Conservation (phyloP, 30 jellyfish, hydroid and myxozoan genomes). For the Calvadosia cruxmelitensis region DNA sequence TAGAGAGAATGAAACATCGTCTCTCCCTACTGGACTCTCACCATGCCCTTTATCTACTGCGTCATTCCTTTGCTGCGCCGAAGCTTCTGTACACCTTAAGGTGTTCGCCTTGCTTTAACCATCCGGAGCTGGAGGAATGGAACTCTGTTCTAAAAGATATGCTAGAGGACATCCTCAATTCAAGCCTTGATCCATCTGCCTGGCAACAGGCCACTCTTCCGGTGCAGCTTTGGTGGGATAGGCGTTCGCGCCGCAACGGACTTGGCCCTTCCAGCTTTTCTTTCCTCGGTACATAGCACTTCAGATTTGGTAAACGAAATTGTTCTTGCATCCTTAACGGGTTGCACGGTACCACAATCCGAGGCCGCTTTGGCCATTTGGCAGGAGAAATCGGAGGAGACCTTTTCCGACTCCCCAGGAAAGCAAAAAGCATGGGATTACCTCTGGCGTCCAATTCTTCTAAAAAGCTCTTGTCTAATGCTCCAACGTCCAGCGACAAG, state of each 20-base stretch:
- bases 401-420: no score
- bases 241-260: no score
- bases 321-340: neutral
- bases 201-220: neutral
- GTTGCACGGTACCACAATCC: neutral
- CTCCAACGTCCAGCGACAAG: no score
- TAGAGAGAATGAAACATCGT: no score
- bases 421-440: no score
- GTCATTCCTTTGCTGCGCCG: neutral
- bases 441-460: no score
- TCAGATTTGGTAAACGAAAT: neutral
- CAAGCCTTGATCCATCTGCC: neutral
- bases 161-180: neutral
- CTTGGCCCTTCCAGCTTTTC: neutral
- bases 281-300: neutral
- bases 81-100: neutral
- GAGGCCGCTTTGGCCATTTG: no score
- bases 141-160: neutral
- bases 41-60: neutral
- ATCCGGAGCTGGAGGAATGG: neutral
- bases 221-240: no score
- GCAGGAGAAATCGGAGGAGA: no score
- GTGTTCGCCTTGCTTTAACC: neutral
- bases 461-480: no score
- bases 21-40: no score